phyloP scores from a whole-genome alignment of 1,140 invertebrate species.

The Cydia strobilella region DNA sequence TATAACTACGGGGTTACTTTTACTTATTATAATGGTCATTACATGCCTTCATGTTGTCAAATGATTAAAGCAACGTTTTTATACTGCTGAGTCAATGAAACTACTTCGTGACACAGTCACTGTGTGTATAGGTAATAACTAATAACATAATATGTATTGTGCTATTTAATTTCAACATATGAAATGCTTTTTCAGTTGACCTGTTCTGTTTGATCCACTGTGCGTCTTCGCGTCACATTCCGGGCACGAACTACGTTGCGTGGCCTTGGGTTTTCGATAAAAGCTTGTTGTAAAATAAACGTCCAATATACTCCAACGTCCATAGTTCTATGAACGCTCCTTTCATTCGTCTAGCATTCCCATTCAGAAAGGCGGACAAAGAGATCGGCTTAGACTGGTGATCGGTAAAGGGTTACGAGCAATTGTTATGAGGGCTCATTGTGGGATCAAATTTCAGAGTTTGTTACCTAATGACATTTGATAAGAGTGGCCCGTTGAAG shows the following conservation, averaged over 20 bases:
- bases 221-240: not conserved
- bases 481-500: conserved; percentile 2
- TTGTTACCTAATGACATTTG: not conserved
- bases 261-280: conserved; percentile 14
- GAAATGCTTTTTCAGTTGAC: too few relatives aligned
- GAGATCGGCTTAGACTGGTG: not conserved
- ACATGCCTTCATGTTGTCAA: too few relatives aligned
- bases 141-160: too few relatives aligned
- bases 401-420: conserved; percentile 14
- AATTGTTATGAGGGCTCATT: conserved; percentile 23
- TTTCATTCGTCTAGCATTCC: not conserved
- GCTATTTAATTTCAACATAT: too few relatives aligned
- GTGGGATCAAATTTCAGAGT: conserved; percentile 21
- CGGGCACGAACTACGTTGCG: conserved; percentile 10
- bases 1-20: too few relatives aligned
- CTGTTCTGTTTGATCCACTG: not conserved
- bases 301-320: not conserved
- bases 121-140: too few relatives aligned
- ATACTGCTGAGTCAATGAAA: too few relatives aligned
- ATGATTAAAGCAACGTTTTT: too few relatives aligned
- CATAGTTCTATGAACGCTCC: not conserved
- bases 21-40: too few relatives aligned
- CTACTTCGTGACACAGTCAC: too few relatives aligned
- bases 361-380: not conserved
- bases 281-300: conserved; percentile 8